Percentiles rank a stretch among this genome's conserved stretches.
These are phyloP conservation scores for Rhorus exstirpatorius DNA, from an alignment of 2,888 invertebrate species.

Conservation along the genomic window DNA sequence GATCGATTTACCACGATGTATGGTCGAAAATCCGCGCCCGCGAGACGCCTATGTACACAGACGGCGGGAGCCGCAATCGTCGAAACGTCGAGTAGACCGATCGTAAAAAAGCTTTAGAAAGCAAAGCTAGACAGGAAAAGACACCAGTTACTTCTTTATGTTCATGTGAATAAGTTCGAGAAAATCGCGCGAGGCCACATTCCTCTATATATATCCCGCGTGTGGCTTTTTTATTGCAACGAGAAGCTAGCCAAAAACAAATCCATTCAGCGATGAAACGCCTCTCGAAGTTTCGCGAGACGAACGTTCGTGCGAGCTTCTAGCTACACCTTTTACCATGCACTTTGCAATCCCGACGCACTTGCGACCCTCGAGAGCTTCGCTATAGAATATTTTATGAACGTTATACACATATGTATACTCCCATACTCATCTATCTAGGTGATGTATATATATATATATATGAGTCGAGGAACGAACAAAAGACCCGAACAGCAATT, in stretches of 20 bases:
- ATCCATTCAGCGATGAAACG: constrained; percentile 73
- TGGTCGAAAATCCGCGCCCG: constrained; percentile 36
- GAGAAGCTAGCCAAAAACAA: constrained; percentile 75
- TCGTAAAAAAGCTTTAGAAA: constrained; percentile 71
- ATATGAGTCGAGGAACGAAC: constrained; percentile 64
- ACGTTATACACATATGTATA: not conserved
- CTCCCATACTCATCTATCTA: constrained; percentile 29
- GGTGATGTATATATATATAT: constrained; percentile 51
- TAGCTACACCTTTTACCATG: constrained; percentile 49
- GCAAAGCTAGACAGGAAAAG: constrained; percentile 72
- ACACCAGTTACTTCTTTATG: constrained; percentile 75
- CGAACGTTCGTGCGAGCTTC: constrained; percentile 54
- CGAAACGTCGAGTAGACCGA: constrained; percentile 64
- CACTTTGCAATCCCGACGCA: constrained; percentile 51
- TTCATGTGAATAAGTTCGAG: constrained; percentile 74
- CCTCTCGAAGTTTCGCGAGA: constrained; percentile 63
- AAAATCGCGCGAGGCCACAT: constrained; percentile 39
- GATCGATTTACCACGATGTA: constrained; percentile 56
- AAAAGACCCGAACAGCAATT: constrained; percentile 63
- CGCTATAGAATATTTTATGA: too few species aligned
- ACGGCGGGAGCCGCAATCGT: constrained; percentile 58
- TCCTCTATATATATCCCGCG: constrained; percentile 31
- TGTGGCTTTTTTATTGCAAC: constrained; percentile 75
- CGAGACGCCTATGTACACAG: constrained; percentile 29
- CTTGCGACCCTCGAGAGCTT: not conserved